Base-by-base conservation (phyloP, 2,113 vertebrate species). In the Sceloporus tristichus region DNA sequence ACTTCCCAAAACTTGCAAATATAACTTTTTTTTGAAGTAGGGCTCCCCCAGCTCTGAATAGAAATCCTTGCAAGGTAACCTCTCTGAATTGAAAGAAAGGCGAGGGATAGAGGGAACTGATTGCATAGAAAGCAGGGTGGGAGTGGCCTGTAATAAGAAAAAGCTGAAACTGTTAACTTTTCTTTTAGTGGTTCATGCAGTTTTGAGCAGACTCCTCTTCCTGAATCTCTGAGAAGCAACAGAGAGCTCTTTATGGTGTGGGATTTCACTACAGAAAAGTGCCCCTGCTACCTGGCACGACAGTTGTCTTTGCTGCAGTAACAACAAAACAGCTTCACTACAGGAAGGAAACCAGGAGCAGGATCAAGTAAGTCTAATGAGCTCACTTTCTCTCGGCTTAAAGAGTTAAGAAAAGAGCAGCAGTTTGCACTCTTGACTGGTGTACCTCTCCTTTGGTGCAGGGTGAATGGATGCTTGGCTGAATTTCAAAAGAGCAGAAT, bases 171-270 rank as follows among this genome's bases (percentile, higher is more conserved):
- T 87, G 68, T 74, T 81, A 78, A 59, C 53, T 87, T 87, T 73
- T 74, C 70, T 87, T 62, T 87, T 38, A 87, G 86, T 29, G 54
- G 70, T 74, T 76, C 40, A 54, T 76, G 71, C 79, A 75, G 56
- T 82, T 75, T 66, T 65, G 38, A 59, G 27, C 29, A 42, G 59
- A 76, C 86, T 53, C 65, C 65, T 73, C 78, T 48, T 82, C 56
- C 71, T 75, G 86, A 76, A 82, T 66, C 79, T 76, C 38, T 82
- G 38, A 73, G 19, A 87, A 40, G 40, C 79, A 82, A 87, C 86
- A 87, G 79, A 87, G 70, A 42, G 59, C 62, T 53, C 79, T 87
- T 87, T 82, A 66, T 87, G 86, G 79, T 87, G 71, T 82, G 54
- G 40, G 56, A 13, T 82, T 87, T 87, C 40, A 38, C 54, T 71